Percentiles rank a stretch among this genome's conserved stretches.
Evolutionary conservation across 2,113 vertebrate species (phyloP).

Genomic region (Psittacus erithacus): DNA sequence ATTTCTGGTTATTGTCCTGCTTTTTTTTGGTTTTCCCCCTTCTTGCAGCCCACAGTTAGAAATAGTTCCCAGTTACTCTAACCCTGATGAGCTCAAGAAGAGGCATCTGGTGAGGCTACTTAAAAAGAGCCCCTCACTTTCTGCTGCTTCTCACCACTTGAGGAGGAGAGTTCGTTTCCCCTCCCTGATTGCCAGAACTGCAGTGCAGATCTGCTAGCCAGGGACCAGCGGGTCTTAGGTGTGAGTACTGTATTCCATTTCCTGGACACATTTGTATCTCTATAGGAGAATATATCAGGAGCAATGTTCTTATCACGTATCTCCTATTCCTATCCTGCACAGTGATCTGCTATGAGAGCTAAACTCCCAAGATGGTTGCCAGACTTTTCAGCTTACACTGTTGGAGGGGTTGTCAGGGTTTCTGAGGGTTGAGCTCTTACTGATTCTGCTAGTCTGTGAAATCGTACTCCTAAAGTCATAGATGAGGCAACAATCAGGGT

Average conservation of each 20-base stretch:
- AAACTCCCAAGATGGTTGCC: neutral
- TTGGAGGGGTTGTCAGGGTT: neutral
- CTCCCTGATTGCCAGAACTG: neutral
- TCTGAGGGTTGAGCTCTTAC: neutral
- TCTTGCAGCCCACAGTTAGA: neutral
- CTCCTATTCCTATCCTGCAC: neutral
- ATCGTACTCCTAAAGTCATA: neutral
- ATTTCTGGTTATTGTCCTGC: neutral
- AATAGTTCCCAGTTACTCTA: neutral
- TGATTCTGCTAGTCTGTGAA: neutral
- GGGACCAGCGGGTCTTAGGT: neutral
- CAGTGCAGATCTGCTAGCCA: neutral
- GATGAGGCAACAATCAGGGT: neutral
- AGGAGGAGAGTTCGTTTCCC: neutral
- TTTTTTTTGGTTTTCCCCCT: neutral
- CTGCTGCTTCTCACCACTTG: neutral
- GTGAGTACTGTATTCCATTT: neutral
- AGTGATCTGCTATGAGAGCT: neutral
- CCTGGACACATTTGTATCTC: neutral
- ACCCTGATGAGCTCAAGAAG: neutral
- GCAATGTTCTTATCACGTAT: neutral
- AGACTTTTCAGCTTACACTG: neutral
- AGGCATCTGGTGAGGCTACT: neutral
- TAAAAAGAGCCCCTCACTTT: neutral
- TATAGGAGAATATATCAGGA: neutral